Conservation (phyloP, 2,113 vertebrate genomes). For the Lepus europaeus region DNA sequence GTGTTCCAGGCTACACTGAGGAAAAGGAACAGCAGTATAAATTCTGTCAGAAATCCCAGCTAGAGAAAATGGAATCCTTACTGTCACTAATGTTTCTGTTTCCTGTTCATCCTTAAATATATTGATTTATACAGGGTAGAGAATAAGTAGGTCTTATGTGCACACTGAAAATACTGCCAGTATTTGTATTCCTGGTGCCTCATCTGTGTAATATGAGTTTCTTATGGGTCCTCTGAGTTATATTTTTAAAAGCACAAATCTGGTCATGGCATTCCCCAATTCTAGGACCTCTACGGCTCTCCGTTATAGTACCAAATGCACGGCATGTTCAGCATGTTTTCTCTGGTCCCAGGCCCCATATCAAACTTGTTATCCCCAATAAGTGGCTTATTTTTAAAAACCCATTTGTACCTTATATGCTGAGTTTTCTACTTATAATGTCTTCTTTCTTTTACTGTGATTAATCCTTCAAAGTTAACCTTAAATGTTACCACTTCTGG, state of each 20-base stretch:
- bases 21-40: neutral
- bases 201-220: neutral
- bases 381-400: neutral
- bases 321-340: neutral
- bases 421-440: neutral
- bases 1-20: neutral
- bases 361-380: neutral
- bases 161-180: neutral
- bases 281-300: neutral
- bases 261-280: neutral
- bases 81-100: slow-evolving; percentile 33
- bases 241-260: slow-evolving; percentile 35
- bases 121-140: neutral
- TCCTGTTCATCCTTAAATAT: neutral
- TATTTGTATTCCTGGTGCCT: neutral
- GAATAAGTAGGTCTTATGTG: neutral
- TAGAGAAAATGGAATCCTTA: neutral
- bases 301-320: neutral
- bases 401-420: neutral
- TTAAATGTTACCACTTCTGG: neutral
- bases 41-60: neutral
- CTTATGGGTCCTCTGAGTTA: slow-evolving; percentile 30
- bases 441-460: neutral
- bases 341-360: neutral
- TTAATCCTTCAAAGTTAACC: neutral